Evolutionary conservation across 2,888 invertebrate genomes (phyloP), one percentile per base, ranked within the genome.

Genomic region (Plutella xylostella): DNA sequence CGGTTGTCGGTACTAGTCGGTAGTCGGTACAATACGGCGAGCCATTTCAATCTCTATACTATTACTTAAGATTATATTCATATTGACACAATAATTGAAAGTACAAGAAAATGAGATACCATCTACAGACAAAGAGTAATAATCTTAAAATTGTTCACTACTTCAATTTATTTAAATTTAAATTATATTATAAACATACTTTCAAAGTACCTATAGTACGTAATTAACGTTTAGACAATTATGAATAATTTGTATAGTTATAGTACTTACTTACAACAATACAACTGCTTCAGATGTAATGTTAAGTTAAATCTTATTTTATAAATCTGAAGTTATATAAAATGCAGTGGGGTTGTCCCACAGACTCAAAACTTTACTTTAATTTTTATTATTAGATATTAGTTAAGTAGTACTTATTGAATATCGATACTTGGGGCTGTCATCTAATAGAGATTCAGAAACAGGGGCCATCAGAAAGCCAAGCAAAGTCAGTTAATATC

Each of bases 41-140:
- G 4, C 62, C 63, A 68, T 69, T 62, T 67, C 58, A 65, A 71
- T 66, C 72, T 72, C 75, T 63, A 61, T 60, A 66, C 64, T 67
- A 70, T 61, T 55, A 66, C 64, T 68, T 72, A 77, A 47, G 57
- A n/a, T 56, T 65, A 63, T 63, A 62, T n/a, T n/a, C n/a, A 72
- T 68, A 76, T 77, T 76, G 77, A 78, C 74, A 73, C 67, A 59
- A 59, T 73, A 76, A 76, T 77, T 76, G 72, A 68, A 71, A 75
- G 74, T 61, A 65, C 56, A 61, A 31, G 37, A 42, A 18, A 11
- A 41, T 58, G 65, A 61, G 53, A 52, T 55, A 59, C 31, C n/a
- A 38, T 20, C 21, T 19, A 11, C 19, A 21, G 7, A 14, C 15
- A 5, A 42, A 39, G 51, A 55, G 48, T 56, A 51, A 55, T 54